Conservation (phyloP, 2,888 invertebrate species). For the Pycnomerus fuliginosus region DNA sequence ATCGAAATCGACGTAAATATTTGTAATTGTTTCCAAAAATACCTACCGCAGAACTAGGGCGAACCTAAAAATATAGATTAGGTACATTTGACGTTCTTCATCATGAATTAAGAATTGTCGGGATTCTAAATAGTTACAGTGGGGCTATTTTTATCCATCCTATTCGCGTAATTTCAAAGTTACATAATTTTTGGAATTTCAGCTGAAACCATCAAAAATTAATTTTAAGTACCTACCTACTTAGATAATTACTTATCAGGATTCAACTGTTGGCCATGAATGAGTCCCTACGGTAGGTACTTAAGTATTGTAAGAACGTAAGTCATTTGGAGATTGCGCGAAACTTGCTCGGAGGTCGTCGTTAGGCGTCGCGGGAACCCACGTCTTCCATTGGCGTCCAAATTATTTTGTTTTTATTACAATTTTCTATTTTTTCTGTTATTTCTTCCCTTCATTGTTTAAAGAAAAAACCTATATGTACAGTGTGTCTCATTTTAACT, state of each 20-base stretch:
- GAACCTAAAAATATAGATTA: conserved; percentile 35
- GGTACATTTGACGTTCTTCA: conserved; percentile 12
- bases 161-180: conserved; percentile 6
- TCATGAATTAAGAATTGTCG: conserved; percentile 4
- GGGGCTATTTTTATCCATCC: conserved; percentile 6
- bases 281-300: too few relatives aligned
- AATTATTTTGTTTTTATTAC: background rate
- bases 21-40: conserved; percentile 37
- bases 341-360: conserved; percentile 36
- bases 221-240: conserved; percentile 6
- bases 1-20: conserved; percentile 34
- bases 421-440: background rate
- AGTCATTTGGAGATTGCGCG: conserved; percentile 34
- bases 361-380: conserved; percentile 29
- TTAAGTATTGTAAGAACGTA: conserved; percentile 28
- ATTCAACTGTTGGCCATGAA: conserved; percentile 23
- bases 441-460: too few relatives aligned
- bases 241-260: conserved; percentile 21
- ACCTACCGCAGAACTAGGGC: conserved; percentile 29
- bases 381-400: conserved; percentile 19
- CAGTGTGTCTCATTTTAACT: too few relatives aligned
- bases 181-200: conserved; percentile 3
- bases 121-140: conserved; percentile 18
- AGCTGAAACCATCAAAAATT: too few relatives aligned
- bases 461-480: too few relatives aligned